Evolutionary conservation across 92 coral and sea anemone genomes (phyloP).

Genomic region (Desmophyllum pertusum): DNA sequence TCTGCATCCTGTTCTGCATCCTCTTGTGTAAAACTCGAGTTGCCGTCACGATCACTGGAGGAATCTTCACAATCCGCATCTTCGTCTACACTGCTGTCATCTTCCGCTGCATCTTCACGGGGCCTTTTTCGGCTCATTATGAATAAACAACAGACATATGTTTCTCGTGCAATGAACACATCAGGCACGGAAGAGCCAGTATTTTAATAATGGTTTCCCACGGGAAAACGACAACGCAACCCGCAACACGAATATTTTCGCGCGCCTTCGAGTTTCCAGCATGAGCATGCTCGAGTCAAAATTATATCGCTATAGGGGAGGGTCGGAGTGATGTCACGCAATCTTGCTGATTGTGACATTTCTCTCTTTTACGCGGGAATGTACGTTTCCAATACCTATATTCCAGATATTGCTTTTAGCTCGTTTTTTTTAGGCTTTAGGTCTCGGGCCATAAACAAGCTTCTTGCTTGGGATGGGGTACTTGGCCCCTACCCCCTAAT

Average conservation of each 20-base stretch:
- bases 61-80: neutral
- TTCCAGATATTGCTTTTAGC: too few species aligned
- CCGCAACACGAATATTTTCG: neutral
- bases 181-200: neutral
- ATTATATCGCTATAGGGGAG: too few species aligned
- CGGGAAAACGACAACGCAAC: neutral
- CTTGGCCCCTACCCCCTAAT: too few species aligned
- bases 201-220: neutral
- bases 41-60: neutral
- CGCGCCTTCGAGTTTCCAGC: constrained; percentile 5
- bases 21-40: neutral
- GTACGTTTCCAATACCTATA: too few species aligned
- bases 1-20: constrained; percentile 25
- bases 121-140: constrained; percentile 36
- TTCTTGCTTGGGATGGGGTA: too few species aligned
- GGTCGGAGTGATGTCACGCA: too few species aligned
- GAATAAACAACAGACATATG: neutral
- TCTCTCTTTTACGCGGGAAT: too few species aligned
- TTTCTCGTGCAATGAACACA: neutral
- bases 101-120: neutral
- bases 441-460: too few species aligned
- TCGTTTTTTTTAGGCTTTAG: too few species aligned
- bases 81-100: constrained; percentile 7
- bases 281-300: neutral
- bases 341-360: too few species aligned